phyloP scores from a whole-genome alignment of 2,888 invertebrate species.

The Tiliacea citrago region DNA sequence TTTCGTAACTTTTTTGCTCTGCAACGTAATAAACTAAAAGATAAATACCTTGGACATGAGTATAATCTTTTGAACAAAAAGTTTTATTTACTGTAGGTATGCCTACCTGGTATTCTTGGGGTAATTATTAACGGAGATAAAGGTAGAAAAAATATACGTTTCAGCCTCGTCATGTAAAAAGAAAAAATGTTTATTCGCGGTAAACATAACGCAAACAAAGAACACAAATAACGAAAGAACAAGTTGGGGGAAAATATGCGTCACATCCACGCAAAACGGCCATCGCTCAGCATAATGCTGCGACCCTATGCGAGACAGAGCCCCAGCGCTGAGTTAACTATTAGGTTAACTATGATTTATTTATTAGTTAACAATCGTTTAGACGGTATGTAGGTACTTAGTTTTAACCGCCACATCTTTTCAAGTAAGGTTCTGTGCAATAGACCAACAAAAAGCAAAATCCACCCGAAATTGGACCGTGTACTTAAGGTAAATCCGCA shows the following conservation, averaged over 20 bases:
- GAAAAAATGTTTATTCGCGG: too few relatives aligned
- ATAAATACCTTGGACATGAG: conserved; percentile 23
- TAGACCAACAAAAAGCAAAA: neutral
- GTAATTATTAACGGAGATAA: conserved; percentile 37
- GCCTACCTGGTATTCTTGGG: neutral
- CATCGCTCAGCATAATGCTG: too few relatives aligned
- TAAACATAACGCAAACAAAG: too few relatives aligned
- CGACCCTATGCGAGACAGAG: too few relatives aligned
- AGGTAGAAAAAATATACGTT: conserved; percentile 15
- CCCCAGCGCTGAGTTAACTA: neutral
- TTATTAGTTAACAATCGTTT: too few relatives aligned
- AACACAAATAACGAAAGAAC: too few relatives aligned
- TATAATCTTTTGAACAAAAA: conserved; percentile 35
- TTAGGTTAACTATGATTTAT: too few relatives aligned
- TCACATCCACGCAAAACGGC: too few relatives aligned
- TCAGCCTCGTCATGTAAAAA: conserved; percentile 16
- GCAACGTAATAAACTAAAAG: conserved; percentile 22
- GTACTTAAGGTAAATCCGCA: too few relatives aligned
- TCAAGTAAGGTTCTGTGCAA: neutral
- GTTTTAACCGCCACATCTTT: neutral
- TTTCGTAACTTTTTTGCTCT: conserved; percentile 21
- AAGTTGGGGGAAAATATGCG: too few relatives aligned
- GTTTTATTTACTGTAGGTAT: conserved; percentile 22
- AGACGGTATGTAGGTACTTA: too few relatives aligned
- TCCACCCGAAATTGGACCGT: neutral